Conservation (phyloP, 1,140 invertebrate genomes). For the Elymnias hypermnestra region DNA sequence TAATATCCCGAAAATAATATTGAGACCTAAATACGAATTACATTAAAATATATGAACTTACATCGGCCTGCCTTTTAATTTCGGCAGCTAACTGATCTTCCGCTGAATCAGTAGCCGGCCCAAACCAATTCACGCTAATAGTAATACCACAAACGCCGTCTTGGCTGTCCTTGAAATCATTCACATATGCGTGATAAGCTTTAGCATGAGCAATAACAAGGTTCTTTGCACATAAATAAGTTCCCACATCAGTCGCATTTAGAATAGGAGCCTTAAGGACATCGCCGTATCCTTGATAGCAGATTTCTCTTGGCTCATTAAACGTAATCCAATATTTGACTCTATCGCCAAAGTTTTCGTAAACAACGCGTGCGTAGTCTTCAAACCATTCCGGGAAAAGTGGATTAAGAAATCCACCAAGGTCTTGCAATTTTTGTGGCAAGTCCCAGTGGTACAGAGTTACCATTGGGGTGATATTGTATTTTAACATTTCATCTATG, state of each 20-base stretch:
- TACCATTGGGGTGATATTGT: slow-evolving; percentile 60
- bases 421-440: slow-evolving; percentile 47
- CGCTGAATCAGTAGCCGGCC: slow-evolving; percentile 57
- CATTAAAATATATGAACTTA: slow-evolving; percentile 18
- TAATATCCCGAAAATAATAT: slow-evolving; percentile 17
- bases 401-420: slow-evolving; percentile 50
- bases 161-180: slow-evolving; percentile 44
- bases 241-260: slow-evolving; percentile 43
- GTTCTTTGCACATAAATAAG: slow-evolving; percentile 75
- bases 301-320: slow-evolving; percentile 67
- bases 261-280: slow-evolving; percentile 39
- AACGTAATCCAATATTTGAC: slow-evolving; percentile 72
- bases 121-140: slow-evolving; percentile 74
- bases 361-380: slow-evolving; percentile 74
- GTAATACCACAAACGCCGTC: slow-evolving; percentile 75
- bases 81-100: slow-evolving; percentile 75
- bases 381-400: slow-evolving; percentile 70
- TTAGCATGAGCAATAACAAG: slow-evolving; percentile 76
- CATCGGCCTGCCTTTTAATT: slow-evolving; percentile 33
- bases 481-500: slow-evolving; percentile 68
- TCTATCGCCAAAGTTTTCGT: slow-evolving; percentile 69
- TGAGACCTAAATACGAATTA: slow-evolving; percentile 1
- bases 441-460: slow-evolving; percentile 57
- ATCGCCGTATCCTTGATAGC: slow-evolving; percentile 50
- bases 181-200: slow-evolving; percentile 65